phyloP scores from a whole-genome alignment of 37 sponge, comb jelly and placozoan species.

The Cladorhizidae sp. region DNA sequence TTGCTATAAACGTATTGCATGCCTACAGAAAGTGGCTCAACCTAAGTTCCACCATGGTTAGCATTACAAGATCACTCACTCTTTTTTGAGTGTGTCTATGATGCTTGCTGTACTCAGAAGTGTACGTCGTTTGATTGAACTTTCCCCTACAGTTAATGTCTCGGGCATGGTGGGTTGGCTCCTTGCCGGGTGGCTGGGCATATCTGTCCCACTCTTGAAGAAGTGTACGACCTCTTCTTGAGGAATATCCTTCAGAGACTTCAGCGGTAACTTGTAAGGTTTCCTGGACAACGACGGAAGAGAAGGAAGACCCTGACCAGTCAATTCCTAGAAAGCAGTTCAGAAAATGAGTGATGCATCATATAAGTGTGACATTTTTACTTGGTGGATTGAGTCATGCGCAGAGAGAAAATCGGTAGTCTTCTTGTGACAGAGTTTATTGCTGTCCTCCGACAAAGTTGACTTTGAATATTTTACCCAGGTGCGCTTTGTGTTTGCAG shows the following conservation, averaged over 20 bases:
- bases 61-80: slow-evolving; percentile 32
- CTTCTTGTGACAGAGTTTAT: too few species aligned
- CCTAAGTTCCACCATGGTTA: too few species aligned
- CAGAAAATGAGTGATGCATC: neutral
- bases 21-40: too few species aligned
- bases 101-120: neutral
- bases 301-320: neutral
- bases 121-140: neutral
- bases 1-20: too few species aligned
- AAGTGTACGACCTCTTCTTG: neutral
- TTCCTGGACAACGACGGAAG: slow-evolving; percentile 1
- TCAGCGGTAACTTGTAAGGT: slow-evolving; percentile 16
- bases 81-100: neutral
- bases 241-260: neutral
- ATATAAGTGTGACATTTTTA: neutral
- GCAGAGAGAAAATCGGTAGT: too few species aligned
- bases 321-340: neutral
- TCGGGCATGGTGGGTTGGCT: neutral
- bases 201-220: neutral
- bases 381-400: too few species aligned
- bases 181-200: slow-evolving; percentile 3
- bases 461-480: too few species aligned
- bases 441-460: too few species aligned
- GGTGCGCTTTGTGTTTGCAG: too few species aligned
- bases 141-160: neutral